Base-by-base conservation (phyloP, 1,140 invertebrate species). In the Drosophila cardini region DNA sequence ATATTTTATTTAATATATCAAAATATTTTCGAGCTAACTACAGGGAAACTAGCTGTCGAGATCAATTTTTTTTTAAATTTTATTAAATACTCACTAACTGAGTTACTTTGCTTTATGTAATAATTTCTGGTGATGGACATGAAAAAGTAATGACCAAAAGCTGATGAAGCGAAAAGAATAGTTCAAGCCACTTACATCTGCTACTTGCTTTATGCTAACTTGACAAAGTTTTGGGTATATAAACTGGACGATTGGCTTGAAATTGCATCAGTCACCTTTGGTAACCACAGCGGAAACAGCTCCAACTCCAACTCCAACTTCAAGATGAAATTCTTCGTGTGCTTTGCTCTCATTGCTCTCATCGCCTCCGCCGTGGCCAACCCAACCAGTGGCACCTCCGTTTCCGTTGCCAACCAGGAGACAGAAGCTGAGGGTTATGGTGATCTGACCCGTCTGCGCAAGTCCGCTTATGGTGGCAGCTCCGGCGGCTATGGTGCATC, bases 301-400 rank as follows among this genome's bases (percentile, higher is more conserved):
- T 61, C 45, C 45, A 62, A n/a, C 7, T 52, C 48, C 48, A 52
- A 3, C n/a, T 10, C n/a, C 38, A 68, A 53, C 69, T 74, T 63
- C 42, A 90, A 79, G 62, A 90, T 90, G 85, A 90, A 90, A 85
- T 86, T 80, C 75, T 86, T 90, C 30, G 85, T 90, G 76, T 90
- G 80, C 78, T 74, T 90, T 64, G 85, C 78, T 34, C 55, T 90
- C 57, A 13, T 90, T 55, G 81, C 84, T 45, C 21, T 81, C 55
- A 63, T 57, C 34, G 81, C 78, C 61, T 70, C 73, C 40, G 80
- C 85, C n/a, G 46, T 84, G 67, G 84, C 84, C 13, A 72, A 69
- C 16, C 79, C 83, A 9, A 80, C 72, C 69, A 64, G 65, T 48
- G 58, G 55, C 48, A 57, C 43, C 48, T 70, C 67, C 15, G 65